Evolutionary conservation across 2,113 vertebrate genomes (phyloP).

Genomic region (Plectropomus leopardus): DNA sequence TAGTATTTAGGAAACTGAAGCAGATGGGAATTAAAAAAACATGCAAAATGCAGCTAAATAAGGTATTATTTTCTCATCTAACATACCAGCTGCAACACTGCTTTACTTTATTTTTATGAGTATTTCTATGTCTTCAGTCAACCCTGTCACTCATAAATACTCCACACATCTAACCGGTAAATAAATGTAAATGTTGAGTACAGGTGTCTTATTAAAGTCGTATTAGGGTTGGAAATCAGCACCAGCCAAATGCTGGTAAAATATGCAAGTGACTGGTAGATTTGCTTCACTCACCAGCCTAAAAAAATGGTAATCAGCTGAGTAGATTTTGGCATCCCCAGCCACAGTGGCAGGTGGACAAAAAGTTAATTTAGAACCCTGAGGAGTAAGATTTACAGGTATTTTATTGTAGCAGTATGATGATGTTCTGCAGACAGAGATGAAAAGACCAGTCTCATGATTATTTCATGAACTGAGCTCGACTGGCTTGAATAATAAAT

Average conservation of each 20-base stretch:
- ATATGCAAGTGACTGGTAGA: no score
- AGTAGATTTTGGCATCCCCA: no score
- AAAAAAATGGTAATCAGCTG: no score
- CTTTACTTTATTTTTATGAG: not conserved
- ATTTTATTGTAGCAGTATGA: constrained; percentile 8
- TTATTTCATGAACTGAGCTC: constrained; percentile 70
- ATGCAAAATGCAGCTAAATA: not conserved
- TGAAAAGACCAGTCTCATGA: constrained; percentile 66
- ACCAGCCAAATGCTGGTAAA: no score
- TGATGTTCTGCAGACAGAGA: constrained; percentile 29
- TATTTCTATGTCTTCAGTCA: not conserved
- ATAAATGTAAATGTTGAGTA: not conserved
- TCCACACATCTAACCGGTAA: not conserved
- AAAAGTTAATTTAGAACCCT: no score
- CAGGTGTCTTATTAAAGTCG: no score
- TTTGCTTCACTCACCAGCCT: no score
- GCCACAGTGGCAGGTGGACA: no score
- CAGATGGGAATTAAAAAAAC: not conserved
- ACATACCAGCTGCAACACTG: not conserved
- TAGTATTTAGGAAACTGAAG: not conserved
- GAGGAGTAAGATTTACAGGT: not conserved
- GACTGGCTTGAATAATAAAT: constrained; percentile 82
- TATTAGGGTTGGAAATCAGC: no score
- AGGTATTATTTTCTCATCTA: not conserved
- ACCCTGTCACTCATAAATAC: not conserved